Percentiles rank a stretch among this genome's conserved stretches.
These are phyloP conservation scores for Amblyteles armatorius DNA, from an alignment of 2,888 invertebrate species.

Conservation along the genomic window DNA sequence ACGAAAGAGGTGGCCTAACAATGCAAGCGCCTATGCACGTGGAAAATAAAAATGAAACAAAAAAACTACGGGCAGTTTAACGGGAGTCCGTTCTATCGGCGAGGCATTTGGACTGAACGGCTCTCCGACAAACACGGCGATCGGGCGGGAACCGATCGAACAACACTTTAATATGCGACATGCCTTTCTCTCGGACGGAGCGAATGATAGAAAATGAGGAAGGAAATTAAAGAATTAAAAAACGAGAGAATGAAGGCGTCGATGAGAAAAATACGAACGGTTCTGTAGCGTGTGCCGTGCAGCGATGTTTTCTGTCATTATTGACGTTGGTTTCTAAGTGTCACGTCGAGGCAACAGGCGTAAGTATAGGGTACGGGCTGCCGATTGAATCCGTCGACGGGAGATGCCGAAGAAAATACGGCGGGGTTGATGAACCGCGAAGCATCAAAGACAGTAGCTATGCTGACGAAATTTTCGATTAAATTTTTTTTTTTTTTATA, in stretches of 20 bases:
- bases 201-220: conserved; percentile 14
- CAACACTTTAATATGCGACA: conserved; percentile 20
- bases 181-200: conserved; percentile 26
- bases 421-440: background rate
- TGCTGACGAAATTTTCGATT: background rate
- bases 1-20: conserved; percentile 33
- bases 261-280: conserved; percentile 42
- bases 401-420: background rate
- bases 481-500: too few relatives aligned
- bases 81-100: conserved; percentile 22
- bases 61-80: conserved; percentile 24
- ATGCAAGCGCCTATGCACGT: conserved; percentile 50
- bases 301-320: conserved; percentile 48
- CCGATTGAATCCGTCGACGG: conserved; percentile 6
- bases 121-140: conserved; percentile 31
- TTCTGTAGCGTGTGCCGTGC: background rate
- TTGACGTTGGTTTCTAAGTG: conserved; percentile 46
- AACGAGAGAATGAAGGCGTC: conserved; percentile 5
- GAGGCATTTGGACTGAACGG: background rate
- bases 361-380: conserved; percentile 18
- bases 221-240: conserved; percentile 19
- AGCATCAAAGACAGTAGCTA: too few relatives aligned
- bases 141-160: background rate
- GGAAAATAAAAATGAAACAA: conserved; percentile 22
- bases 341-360: background rate